A percentile compares a stretch with the other conserved stretches of the same genome.
These are phyloP conservation scores for Rhyacichthys aspro DNA, from an alignment of 2,797 vertebrate genomes.

Conservation along the genomic window DNA sequence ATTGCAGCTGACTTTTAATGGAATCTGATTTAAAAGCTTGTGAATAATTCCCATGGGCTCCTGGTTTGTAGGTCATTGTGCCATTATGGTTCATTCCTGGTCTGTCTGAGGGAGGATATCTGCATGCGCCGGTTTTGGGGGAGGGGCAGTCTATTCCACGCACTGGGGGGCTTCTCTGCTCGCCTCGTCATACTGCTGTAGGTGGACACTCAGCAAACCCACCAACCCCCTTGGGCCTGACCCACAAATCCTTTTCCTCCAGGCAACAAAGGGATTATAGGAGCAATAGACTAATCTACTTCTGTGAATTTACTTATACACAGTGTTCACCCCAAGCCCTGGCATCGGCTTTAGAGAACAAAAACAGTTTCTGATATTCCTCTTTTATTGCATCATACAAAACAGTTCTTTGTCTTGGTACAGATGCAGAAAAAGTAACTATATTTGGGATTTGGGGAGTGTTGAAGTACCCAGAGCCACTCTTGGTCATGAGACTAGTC, in stretches of 20 bases:
- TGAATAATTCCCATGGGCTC: slow-evolving; percentile 70
- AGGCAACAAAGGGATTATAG: slow-evolving; percentile 67
- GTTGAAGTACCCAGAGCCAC: too few relatives aligned
- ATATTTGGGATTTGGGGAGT: too few relatives aligned
- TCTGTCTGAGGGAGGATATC: slow-evolving; percentile 53
- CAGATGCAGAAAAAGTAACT: too few relatives aligned
- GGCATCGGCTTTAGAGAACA: slow-evolving; percentile 8
- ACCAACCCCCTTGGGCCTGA: slow-evolving; percentile 39
- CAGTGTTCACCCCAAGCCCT: slow-evolving; percentile 34
- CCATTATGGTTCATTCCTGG: slow-evolving; percentile 65
- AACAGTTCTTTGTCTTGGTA: neutral
- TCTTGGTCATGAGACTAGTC: too few relatives aligned
- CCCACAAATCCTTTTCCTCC: slow-evolving; percentile 66
- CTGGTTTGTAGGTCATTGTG: slow-evolving; percentile 80
- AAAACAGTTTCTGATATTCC: neutral
- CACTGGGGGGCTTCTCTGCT: slow-evolving; percentile 21
- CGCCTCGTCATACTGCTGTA: slow-evolving; percentile 37
- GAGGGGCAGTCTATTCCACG: slow-evolving; percentile 10
- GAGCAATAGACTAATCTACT: slow-evolving; percentile 60
- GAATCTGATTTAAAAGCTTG: slow-evolving; percentile 69
- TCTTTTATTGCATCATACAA: slow-evolving; percentile 5
- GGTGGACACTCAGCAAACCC: slow-evolving; percentile 41
- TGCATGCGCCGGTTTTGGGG: slow-evolving; percentile 28
- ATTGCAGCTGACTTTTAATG: slow-evolving; percentile 65
- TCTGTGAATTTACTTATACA: slow-evolving; percentile 50